phyloP scores from a whole-genome alignment of 2,888 invertebrate genomes.

The Ornithoptera priamus region DNA sequence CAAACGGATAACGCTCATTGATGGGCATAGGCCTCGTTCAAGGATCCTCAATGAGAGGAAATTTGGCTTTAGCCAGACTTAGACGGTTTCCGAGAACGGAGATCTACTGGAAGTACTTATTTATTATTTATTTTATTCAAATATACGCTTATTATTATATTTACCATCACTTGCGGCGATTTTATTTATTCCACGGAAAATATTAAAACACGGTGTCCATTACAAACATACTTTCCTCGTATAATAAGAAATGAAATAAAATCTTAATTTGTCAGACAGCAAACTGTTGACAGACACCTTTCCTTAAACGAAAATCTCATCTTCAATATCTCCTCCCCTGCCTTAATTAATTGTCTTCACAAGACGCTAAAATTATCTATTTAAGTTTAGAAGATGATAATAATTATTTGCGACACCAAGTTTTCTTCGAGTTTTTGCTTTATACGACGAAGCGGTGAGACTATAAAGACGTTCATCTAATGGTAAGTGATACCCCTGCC shows the following conservation, averaged over 20 bases:
- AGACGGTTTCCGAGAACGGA: too few relatives aligned
- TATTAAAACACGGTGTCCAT: neutral
- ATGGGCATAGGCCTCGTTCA: too few relatives aligned
- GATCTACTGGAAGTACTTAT: too few relatives aligned
- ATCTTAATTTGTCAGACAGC: neutral
- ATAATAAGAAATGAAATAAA: neutral
- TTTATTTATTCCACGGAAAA: neutral
- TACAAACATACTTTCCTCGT: too few relatives aligned
- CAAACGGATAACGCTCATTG: too few relatives aligned
- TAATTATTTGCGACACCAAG: neutral
- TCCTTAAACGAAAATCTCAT: slow-evolving; percentile 4
- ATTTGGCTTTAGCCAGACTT: too few relatives aligned
- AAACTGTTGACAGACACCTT: slow-evolving; percentile 17
- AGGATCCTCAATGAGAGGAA: too few relatives aligned
- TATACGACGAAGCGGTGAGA: too few relatives aligned
- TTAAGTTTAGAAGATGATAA: neutral
- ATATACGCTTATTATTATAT: too few relatives aligned
- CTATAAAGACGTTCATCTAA: too few relatives aligned
- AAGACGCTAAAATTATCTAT: slow-evolving; percentile 5
- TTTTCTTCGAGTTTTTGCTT: neutral
- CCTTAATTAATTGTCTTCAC: slow-evolving; percentile 11
- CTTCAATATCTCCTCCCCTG: neutral
- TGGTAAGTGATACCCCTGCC: too few relatives aligned
- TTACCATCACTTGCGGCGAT: neutral
- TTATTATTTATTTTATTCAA: too few relatives aligned